Evolutionary conservation across 2,888 invertebrate species (phyloP).

Genomic region (Magallana nippona): DNA sequence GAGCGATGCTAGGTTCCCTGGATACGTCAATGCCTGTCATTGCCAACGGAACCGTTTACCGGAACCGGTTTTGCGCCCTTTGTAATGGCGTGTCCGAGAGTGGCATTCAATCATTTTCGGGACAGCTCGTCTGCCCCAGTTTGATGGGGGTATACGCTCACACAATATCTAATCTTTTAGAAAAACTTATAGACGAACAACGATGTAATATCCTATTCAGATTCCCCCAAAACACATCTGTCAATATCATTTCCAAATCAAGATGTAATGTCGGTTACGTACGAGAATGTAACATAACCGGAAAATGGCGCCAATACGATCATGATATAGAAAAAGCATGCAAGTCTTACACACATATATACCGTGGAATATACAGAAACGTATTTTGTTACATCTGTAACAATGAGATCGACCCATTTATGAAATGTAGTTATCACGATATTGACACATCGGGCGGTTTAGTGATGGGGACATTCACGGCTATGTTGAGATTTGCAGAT

Average conservation of each 20-base stretch:
- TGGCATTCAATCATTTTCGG: background rate
- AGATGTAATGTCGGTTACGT: slow-evolving; percentile 10
- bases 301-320: slow-evolving; percentile 46
- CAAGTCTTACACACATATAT: slow-evolving; percentile 41
- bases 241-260: background rate
- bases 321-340: slow-evolving; percentile 49
- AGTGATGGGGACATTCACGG: slow-evolving; percentile 14
- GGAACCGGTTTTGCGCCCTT: slow-evolving; percentile 40
- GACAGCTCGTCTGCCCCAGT: background rate
- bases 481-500: slow-evolving; percentile 3
- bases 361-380: slow-evolving; percentile 47
- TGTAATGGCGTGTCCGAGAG: background rate
- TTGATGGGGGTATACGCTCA: background rate
- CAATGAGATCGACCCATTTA: background rate
- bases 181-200: background rate
- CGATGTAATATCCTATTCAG: background rate
- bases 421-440: slow-evolving; percentile 26
- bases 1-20: background rate
- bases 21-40: background rate
- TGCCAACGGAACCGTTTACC: background rate
- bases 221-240: background rate
- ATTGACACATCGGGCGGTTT: background rate
- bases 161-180: background rate
- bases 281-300: slow-evolving; percentile 51
- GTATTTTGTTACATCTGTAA: slow-evolving; percentile 55